Conservation (phyloP, 2,113 vertebrate genomes). For the Centropus unirufus region DNA sequence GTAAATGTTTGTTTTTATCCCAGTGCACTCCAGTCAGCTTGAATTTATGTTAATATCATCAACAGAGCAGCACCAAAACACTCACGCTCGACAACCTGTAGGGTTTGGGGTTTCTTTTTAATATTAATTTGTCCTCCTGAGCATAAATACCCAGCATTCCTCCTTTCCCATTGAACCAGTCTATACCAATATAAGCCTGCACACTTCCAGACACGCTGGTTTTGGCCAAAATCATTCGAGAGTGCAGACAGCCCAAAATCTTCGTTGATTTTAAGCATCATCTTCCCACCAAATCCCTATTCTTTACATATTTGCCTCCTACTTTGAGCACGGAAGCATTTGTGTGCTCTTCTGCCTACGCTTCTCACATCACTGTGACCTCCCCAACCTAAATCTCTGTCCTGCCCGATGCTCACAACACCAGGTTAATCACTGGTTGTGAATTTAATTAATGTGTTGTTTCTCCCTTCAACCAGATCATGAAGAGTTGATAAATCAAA, state of each 20-base stretch:
- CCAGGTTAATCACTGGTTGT: neutral
- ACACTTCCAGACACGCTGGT: neutral
- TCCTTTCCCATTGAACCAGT: neutral
- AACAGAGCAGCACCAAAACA: neutral
- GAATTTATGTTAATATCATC: slow-evolving; percentile 5
- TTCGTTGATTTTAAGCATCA: neutral
- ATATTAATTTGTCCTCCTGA: neutral
- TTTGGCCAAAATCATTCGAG: fast-evolving
- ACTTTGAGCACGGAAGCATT: fast-evolving
- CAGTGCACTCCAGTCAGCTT: neutral
- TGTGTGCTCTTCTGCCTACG: neutral
- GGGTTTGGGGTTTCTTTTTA: too few relatives aligned
- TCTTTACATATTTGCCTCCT: neutral
- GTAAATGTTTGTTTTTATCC: slow-evolving; percentile 30
- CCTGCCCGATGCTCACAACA: neutral
- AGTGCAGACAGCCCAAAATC: neutral
- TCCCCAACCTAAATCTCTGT: neutral
- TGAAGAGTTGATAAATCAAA: neutral
- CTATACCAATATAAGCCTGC: neutral
- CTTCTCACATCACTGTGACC: neutral
- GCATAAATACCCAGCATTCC: neutral
- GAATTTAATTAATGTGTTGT: neutral
- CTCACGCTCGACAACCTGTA: neutral
- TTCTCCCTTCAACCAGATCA: neutral
- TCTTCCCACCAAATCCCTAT: neutral